These are phyloP conservation scores for Phoenicopterus ruber DNA, from an alignment of 2,113 vertebrate species.

Conservation along the genomic window DNA sequence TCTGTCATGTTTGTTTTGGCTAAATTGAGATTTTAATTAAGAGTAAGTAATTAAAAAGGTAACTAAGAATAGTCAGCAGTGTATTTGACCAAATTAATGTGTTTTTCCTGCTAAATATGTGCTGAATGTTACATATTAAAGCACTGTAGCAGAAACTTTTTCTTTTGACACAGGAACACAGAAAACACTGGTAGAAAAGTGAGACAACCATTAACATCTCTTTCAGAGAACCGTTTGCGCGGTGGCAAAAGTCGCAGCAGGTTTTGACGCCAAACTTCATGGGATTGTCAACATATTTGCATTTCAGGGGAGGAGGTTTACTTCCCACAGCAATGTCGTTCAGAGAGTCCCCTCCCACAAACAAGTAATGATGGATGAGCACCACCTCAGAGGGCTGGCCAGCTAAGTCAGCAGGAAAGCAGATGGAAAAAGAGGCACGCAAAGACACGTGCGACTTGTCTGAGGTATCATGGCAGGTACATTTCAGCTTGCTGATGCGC, in stretches of 20 bases:
- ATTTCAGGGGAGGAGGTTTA: background rate
- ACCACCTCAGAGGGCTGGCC: background rate
- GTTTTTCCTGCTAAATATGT: background rate
- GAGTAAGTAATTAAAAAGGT: background rate
- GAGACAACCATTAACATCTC: background rate
- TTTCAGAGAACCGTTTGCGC: background rate
- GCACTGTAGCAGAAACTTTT: background rate
- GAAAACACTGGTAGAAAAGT: background rate
- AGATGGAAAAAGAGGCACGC: background rate
- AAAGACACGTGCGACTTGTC: background rate
- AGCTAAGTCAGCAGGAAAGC: background rate
- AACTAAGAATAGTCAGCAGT: background rate
- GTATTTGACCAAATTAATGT: background rate
- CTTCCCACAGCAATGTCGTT: background rate
- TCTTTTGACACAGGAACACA: background rate
- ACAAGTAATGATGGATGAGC: background rate
- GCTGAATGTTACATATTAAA: background rate
- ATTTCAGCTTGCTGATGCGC: background rate
- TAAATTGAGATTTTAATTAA: background rate
- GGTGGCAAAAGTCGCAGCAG: rapidly evolving
- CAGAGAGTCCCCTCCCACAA: background rate
- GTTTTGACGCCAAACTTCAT: background rate
- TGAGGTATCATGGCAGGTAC: background rate
- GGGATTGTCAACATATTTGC: background rate
- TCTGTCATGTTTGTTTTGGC: background rate